Evolutionary conservation across 2,113 vertebrate species (phyloP).

Genomic region (Sceloporus tristichus): DNA sequence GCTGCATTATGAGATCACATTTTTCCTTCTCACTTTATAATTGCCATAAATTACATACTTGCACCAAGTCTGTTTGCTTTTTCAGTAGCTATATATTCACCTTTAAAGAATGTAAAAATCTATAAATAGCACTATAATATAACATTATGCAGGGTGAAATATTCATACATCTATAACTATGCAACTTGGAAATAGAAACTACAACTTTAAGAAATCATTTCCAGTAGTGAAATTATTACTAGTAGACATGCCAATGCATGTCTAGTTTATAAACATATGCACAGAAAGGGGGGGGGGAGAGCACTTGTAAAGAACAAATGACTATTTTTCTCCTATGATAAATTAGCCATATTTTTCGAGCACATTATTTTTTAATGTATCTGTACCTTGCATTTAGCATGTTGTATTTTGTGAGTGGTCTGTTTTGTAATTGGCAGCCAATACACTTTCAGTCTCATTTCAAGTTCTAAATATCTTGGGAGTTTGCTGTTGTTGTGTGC

Average conservation of each 20-base stretch:
- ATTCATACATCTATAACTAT: constrained; percentile 10
- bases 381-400: too few species aligned
- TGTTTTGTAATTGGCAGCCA: too few species aligned
- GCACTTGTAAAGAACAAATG: fast-evolving
- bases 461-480: too few species aligned
- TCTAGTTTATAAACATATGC: constrained; percentile 22
- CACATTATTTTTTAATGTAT: too few species aligned
- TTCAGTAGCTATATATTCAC: constrained; percentile 56
- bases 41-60: constrained; percentile 57
- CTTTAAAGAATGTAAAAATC: constrained; percentile 65
- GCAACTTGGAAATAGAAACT: constrained; percentile 51
- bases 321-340: background rate
- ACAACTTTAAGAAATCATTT: constrained; percentile 44
- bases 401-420: too few species aligned
- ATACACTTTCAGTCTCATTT: too few species aligned
- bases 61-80: constrained; percentile 56
- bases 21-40: constrained; percentile 61
- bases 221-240: background rate
- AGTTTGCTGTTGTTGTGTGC: too few species aligned
- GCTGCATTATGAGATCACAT: constrained; percentile 65
- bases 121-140: constrained; percentile 63
- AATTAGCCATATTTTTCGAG: background rate
- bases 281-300: background rate
- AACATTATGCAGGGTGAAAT: constrained; percentile 60
- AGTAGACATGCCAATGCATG: constrained; percentile 9